Percentiles rank a stretch among this genome's conserved stretches.
Evolutionary conservation across 2,888 invertebrate species (phyloP).

Genomic region (Diadegma fenestrale): DNA sequence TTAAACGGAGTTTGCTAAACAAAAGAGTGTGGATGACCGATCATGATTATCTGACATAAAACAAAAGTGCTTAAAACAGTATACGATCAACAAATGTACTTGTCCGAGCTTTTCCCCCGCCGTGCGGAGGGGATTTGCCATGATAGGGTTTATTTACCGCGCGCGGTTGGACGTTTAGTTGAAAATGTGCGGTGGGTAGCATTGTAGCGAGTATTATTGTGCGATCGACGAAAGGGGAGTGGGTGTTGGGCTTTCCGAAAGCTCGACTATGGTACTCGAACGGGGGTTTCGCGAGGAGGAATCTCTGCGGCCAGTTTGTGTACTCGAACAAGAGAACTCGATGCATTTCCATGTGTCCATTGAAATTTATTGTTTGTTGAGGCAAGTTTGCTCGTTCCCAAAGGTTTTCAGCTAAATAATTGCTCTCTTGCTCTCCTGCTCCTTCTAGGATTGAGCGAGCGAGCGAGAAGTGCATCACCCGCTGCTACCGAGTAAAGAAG

Average conservation of each 20-base stretch:
- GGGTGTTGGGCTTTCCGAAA: constrained; percentile 49
- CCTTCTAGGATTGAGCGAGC: constrained; percentile 71
- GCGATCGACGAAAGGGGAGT: constrained; percentile 31
- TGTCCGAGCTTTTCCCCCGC: too few species aligned
- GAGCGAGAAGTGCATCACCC: too few species aligned
- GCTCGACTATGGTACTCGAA: constrained; percentile 47
- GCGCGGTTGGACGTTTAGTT: constrained; percentile 8
- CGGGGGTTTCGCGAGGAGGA: constrained; percentile 33
- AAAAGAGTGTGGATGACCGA: too few species aligned
- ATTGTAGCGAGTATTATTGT: constrained; percentile 40
- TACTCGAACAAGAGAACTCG: constrained; percentile 39
- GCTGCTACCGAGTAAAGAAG: too few species aligned
- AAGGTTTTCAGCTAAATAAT: background rate
- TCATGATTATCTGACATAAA: too few species aligned
- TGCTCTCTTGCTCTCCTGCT: constrained; percentile 13
- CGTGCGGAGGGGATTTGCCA: too few species aligned
- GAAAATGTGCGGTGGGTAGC: constrained; percentile 18
- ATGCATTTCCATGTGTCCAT: constrained; percentile 23
- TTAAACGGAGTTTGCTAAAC: too few species aligned
- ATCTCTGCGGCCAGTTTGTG: constrained; percentile 53
- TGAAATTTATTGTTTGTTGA: constrained; percentile 26
- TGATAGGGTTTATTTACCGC: background rate
- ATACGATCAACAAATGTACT: too few species aligned
- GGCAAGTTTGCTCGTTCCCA: constrained; percentile 34
- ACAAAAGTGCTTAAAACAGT: too few species aligned